Evolutionary conservation across 2,113 vertebrate species (phyloP).

Genomic region (Leptobrachium ailaonicum): DNA sequence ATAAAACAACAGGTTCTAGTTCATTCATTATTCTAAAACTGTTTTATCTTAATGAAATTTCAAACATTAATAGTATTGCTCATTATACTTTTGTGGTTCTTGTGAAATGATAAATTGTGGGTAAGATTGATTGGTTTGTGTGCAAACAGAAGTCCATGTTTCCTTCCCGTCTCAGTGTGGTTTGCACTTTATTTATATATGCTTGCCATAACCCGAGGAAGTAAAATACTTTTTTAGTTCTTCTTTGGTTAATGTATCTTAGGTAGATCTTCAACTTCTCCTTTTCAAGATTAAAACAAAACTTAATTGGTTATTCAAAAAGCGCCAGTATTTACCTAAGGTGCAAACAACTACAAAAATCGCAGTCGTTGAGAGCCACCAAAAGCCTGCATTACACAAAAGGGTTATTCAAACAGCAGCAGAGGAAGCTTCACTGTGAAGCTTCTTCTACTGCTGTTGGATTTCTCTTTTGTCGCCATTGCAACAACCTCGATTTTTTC

Average conservation of each 20-base stretch:
- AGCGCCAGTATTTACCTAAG: no score
- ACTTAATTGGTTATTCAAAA: neutral
- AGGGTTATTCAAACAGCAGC: no score
- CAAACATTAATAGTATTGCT: neutral
- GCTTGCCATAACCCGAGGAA: slow-evolving; percentile 1
- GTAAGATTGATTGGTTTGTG: slow-evolving; percentile 11
- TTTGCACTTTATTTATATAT: slow-evolving; percentile 12
- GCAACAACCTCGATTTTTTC: no score
- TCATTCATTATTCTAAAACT: no score
- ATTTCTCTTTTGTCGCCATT: no score
- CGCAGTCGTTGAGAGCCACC: no score
- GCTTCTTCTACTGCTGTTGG: no score
- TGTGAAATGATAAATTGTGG: slow-evolving; percentile 15
- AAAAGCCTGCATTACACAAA: no score
- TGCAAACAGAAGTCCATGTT: slow-evolving; percentile 18
- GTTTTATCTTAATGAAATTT: neutral
- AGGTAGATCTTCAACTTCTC: slow-evolving; percentile 18
- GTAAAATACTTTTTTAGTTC: slow-evolving; percentile 20
- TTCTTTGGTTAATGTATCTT: slow-evolving; percentile 10
- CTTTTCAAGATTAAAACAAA: neutral
- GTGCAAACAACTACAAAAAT: no score
- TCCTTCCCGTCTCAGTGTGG: slow-evolving; percentile 32
- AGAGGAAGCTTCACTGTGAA: no score
- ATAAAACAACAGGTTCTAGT: no score
- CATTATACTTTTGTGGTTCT: neutral